A percentile compares a stretch with the other conserved stretches of the same genome.
These are phyloP conservation scores for Ceratosolen fusciceps DNA, from an alignment of 1,140 invertebrate species.

Conservation along the genomic window DNA sequence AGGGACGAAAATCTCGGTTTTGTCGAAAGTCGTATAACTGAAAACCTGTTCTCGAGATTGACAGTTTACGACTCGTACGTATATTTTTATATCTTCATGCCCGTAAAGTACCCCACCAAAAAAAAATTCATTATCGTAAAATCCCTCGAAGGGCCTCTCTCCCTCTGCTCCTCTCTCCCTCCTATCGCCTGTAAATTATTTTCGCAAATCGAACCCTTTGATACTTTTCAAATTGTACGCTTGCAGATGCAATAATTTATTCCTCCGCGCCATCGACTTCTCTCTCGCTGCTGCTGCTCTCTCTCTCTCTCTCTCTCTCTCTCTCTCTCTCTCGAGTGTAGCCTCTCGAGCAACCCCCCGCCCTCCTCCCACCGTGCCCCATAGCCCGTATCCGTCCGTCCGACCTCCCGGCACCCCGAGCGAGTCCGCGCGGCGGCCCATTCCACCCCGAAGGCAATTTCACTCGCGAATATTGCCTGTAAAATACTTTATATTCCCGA, in stretches of 20 bases:
- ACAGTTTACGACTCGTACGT: conserved; percentile 50
- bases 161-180: conserved; percentile 8
- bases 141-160: conserved; percentile 41
- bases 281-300: too few relatives aligned
- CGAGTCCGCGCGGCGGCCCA: neutral
- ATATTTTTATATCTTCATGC: conserved; percentile 51
- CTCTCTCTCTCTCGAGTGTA: too few relatives aligned
- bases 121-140: conserved; percentile 53
- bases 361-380: neutral
- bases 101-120: conserved; percentile 42
- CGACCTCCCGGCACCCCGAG: neutral
- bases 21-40: conserved; percentile 51
- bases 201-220: conserved; percentile 49
- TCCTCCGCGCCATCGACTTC: conserved; percentile 36
- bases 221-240: conserved; percentile 52
- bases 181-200: conserved; percentile 49
- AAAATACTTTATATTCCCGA: conserved; percentile 47
- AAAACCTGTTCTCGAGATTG: conserved; percentile 52
- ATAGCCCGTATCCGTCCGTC: conserved; percentile 1
- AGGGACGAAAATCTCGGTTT: conserved; percentile 38
- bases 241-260: conserved; percentile 54
- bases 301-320: too few relatives aligned
- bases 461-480: conserved; percentile 47
- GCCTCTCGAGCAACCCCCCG: conserved; percentile 2
- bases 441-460: conserved; percentile 40